Conservation (phyloP, 1,140 invertebrate species). For the Centruroides sculpturatus region DNA sequence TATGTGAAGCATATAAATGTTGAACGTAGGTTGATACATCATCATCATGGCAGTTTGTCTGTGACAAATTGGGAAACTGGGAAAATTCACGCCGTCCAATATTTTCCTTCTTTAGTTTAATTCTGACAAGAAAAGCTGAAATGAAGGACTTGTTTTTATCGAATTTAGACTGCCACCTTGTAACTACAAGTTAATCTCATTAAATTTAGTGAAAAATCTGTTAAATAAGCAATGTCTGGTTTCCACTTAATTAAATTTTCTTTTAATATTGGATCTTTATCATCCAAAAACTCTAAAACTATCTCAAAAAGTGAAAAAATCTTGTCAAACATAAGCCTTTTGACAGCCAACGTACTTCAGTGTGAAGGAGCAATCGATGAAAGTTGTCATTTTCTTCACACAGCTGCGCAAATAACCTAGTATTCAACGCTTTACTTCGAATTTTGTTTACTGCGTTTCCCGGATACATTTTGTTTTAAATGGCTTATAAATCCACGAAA, state of each 20-base stretch:
- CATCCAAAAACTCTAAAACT: not conserved
- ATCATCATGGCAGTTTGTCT: too few relatives aligned
- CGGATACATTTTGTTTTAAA: too few relatives aligned
- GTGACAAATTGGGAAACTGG: conserved; percentile 2
- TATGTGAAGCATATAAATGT: too few relatives aligned
- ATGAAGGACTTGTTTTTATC: conserved; percentile 10
- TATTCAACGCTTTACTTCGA: too few relatives aligned
- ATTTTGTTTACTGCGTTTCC: too few relatives aligned
- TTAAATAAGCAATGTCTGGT: conserved; percentile 14
- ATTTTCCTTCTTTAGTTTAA: conserved; percentile 11
- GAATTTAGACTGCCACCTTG: conserved; percentile 15
- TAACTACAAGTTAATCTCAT: conserved; percentile 15
- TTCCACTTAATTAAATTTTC: conserved; percentile 1
- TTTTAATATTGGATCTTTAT: not conserved
- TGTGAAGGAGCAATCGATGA: not conserved
- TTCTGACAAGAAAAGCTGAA: conserved; percentile 12
- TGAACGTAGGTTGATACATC: too few relatives aligned
- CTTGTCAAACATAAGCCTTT: not conserved
- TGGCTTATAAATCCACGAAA: too few relatives aligned
- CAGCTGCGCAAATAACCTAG: not conserved
- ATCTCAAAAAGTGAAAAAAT: not conserved
- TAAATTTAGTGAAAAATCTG: conserved; percentile 16
- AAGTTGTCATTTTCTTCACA: not conserved
- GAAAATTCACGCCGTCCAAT: not conserved
- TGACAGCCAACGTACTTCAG: not conserved